Percentiles rank a stretch among this genome's conserved stretches.
Evolutionary conservation across 35 echinoderm and acorn worm genomes (phyloP).

Genomic region (Holothuria glaberrima): DNA sequence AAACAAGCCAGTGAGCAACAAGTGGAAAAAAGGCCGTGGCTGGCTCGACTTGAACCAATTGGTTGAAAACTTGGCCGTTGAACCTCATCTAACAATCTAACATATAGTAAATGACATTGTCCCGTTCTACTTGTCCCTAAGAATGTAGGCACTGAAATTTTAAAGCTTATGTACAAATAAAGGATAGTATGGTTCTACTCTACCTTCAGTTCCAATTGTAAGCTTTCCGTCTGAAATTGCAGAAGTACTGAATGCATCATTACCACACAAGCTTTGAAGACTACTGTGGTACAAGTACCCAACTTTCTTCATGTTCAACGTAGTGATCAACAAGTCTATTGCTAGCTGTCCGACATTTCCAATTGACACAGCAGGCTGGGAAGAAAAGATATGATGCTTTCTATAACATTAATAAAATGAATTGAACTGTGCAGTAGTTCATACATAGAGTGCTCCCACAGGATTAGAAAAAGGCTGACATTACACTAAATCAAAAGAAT

Average conservation of each 20-base stretch:
- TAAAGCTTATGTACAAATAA: neutral
- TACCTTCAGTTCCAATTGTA: constrained; percentile 91
- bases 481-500: too few species aligned
- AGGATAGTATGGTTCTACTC: neutral
- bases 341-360: constrained; percentile 95
- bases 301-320: constrained; percentile 74
- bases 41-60: too few species aligned
- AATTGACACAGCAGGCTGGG: constrained; percentile 89
- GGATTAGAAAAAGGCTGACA: too few species aligned
- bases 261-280: constrained; percentile 88
- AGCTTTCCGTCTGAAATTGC: constrained; percentile 61
- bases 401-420: too few species aligned
- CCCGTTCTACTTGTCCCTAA: too few species aligned
- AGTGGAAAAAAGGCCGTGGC: too few species aligned
- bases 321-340: constrained; percentile 85
- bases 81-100: too few species aligned
- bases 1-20: too few species aligned
- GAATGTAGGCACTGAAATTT: neutral
- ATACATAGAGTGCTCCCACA: too few species aligned
- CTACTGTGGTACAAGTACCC: constrained; percentile 76
- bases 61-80: too few species aligned
- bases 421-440: too few species aligned
- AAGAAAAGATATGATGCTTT: neutral
- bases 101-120: too few species aligned
- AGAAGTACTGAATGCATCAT: constrained; percentile 76